Base-by-base conservation (phyloP, 1,140 invertebrate genomes). In the Penaeus japonicus region DNA sequence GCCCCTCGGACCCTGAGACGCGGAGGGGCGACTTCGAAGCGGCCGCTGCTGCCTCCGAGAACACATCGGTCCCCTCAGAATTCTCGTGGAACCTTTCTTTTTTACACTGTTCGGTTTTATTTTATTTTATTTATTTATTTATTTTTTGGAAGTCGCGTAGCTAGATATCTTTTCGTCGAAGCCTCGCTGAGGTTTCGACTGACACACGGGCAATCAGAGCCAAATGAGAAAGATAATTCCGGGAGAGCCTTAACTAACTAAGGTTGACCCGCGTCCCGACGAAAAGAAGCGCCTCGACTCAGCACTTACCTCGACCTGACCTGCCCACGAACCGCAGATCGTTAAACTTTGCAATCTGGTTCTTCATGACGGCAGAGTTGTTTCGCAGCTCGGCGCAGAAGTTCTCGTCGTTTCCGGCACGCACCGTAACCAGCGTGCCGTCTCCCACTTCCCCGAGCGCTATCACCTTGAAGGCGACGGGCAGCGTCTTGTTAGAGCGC, bases 401-500 rank as follows among this genome's bases (percentile, higher is more conserved):
- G 80, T 88, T 88, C 70, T 88, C 87, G 54, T 88, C 87, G 78
- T 88, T 88, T 20, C 87, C 87, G n/a, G 87, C 87, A 20, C 87
- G 47, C 27, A 88, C 86, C 65, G 86, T 88, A 73, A 88, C 86
- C 57, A 88, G 27, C 4, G 86, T 88, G 27, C 86, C 86, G 80
- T 88, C 86, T 62, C 86, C 86, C 53, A 88, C 81, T 22, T 88
- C 86, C 54, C 86, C 86, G 7, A 88, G 86, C 18, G 86, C 86
- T 22, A 88, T 88, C 79, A 88, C 86, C 54, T 88, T 88, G 86
- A 88, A 88, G 86, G 86, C 86, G 27, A 88, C 86, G 62, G 86
- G 86, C 80, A 88, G 70, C 17, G 98, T 99, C 93, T 99, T 99
- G 93, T 99, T 99, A n/a, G 97, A 98, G 79, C 98, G 94, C 98